Percentiles rank a stretch among this genome's conserved stretches.
phyloP scores from a whole-genome alignment of 1,140 invertebrate species.

The Antheraea mylitta region DNA sequence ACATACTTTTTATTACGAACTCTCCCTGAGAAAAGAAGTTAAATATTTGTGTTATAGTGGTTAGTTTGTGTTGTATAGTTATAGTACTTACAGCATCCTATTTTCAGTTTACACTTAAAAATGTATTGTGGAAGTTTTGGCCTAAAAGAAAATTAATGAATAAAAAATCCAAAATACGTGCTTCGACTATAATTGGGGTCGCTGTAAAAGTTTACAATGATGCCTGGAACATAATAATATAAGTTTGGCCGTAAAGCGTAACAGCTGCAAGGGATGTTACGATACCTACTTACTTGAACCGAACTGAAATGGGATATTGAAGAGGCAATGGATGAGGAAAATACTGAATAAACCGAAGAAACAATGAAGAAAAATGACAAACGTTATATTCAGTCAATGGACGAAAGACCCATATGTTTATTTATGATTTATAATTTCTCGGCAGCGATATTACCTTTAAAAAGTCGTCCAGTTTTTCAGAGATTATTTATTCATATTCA shows the following conservation, averaged over 20 bases:
- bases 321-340: constrained; percentile 40
- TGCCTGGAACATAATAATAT: constrained; percentile 61
- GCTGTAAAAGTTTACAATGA: constrained; percentile 49
- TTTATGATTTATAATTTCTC: background rate
- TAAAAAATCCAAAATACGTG: constrained; percentile 29
- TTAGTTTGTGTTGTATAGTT: too few species aligned
- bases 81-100: background rate
- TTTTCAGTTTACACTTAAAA: background rate
- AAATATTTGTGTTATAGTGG: too few species aligned
- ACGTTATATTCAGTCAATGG: constrained; percentile 35
- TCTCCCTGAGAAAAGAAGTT: too few species aligned
- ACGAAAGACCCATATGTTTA: constrained; percentile 18
- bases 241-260: constrained; percentile 66
- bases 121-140: background rate
- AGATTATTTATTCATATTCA: background rate
- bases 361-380: constrained; percentile 33
- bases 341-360: constrained; percentile 29
- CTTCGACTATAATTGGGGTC: constrained; percentile 25
- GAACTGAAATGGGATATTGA: constrained; percentile 49
- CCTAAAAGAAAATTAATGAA: constrained; percentile 16
- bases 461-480: background rate
- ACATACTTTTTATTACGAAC: too few species aligned
- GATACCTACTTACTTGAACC: constrained; percentile 46
- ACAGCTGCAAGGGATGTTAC: constrained; percentile 66
- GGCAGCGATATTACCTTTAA: background rate